Conservation (phyloP, 1,140 invertebrate species). For the Dryas iulia region DNA sequence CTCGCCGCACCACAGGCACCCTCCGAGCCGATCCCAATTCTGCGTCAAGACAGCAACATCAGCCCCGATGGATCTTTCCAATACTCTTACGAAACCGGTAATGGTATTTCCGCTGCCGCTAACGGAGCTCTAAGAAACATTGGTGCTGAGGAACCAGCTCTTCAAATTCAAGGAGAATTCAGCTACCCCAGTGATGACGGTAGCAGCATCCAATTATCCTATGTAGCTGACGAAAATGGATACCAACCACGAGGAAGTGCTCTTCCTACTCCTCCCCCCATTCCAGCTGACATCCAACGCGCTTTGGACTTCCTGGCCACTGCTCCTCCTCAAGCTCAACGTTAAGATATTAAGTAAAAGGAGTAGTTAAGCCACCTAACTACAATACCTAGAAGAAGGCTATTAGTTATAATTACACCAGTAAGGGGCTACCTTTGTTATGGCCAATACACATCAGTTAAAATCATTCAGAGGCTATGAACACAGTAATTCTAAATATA, state of each 20-base stretch:
- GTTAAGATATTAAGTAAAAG: neutral
- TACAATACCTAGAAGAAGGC: neutral
- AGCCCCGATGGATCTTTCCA: conserved; percentile 85
- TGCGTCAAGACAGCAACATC: conserved; percentile 82
- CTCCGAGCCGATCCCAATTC: conserved; percentile 81
- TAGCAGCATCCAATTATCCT: conserved; percentile 82
- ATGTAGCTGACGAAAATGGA: conserved; percentile 82
- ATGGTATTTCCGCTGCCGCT: conserved; percentile 81
- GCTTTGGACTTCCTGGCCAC: conserved; percentile 78
- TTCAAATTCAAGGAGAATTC: conserved; percentile 80
- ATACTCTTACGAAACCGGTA: conserved; percentile 82
- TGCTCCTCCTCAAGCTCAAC: conserved; percentile 58
- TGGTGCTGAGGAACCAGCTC: conserved; percentile 71
- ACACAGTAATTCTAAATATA: neutral
- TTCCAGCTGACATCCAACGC: conserved; percentile 83
- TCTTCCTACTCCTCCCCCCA: conserved; percentile 84
- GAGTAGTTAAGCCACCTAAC: neutral
- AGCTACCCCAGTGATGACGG: conserved; percentile 83
- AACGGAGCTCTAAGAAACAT: conserved; percentile 78
- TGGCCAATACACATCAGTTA: neutral
- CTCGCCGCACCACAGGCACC: conserved; percentile 74
- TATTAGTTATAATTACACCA: neutral
- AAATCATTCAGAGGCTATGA: neutral
- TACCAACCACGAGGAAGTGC: conserved; percentile 82
- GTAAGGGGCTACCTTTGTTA: neutral